Base-by-base conservation (phyloP, 2,797 vertebrate genomes). In the Streptopelia turtur region DNA sequence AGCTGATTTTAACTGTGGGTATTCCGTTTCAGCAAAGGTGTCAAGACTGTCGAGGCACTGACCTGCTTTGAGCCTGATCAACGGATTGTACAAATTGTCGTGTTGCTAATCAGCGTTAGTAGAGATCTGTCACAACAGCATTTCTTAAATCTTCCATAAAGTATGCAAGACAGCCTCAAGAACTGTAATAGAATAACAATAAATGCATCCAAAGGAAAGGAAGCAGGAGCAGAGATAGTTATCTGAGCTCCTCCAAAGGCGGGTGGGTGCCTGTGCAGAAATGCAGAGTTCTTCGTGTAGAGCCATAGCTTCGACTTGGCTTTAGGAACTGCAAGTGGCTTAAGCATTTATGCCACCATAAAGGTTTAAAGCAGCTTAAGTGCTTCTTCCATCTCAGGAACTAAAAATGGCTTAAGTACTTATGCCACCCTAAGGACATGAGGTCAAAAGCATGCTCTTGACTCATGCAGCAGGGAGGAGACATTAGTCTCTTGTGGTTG, bases 391-490 rank as follows among this genome's bases (percentile, higher is more conserved):
- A 0, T 94, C 72, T 87, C 75, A 55, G 74, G 74, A 96, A 66
- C 93, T 94, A 89, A 94, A 96, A 96, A 94, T 88, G 80, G 87
- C 79, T 95, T 95, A 95, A 93, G 65, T 87, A 85, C 66, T 97
- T 94, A 88, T 15, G 72, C 66, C 88, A 86, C 63, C 69, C 82
- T 92, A 88, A 95, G 92, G 84, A 95, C 81, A 27, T 0, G 1
- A 68, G 81, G 92, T 95, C 84, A 95, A 94, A 84, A 92, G 30
- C 45, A 0, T 90, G 16, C 57, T 90, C 59, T 81, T 41, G 77
- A 76, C 77, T 92, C 78, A 49, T 72, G 71, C 55, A 66, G 55
- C 33, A 39, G 60, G 66, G 64, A 83, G 61, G 28, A 87, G 81
- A 83, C 47, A 6, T 15, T 31, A 23, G 63, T 65, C 28, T 79